Evolutionary conservation across 2,888 invertebrate genomes (phyloP).

Genomic region (Hoplodrina ambigua): DNA sequence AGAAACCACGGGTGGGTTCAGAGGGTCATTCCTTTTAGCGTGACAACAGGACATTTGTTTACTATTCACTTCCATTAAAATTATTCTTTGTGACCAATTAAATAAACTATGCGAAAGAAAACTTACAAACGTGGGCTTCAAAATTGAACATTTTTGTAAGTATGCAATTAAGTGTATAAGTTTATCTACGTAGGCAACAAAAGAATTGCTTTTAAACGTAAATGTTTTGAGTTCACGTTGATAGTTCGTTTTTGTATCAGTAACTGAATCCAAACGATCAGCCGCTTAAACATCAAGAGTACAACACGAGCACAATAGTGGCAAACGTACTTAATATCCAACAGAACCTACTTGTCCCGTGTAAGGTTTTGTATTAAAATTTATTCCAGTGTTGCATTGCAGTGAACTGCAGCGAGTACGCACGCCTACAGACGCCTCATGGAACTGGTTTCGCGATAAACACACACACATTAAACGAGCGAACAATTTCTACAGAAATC

Average conservation of each 20-base stretch:
- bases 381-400: constrained; percentile 80
- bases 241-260: background rate
- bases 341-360: constrained; percentile 57
- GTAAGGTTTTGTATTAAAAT: constrained; percentile 72
- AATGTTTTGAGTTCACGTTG: constrained; percentile 22
- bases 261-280: constrained; percentile 31
- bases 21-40: constrained; percentile 57
- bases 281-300: constrained; percentile 28
- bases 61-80: constrained; percentile 36
- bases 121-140: constrained; percentile 20
- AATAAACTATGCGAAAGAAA: constrained; percentile 46
- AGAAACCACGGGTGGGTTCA: constrained; percentile 38
- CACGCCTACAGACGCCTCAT: constrained; percentile 72
- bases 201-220: constrained; percentile 22
- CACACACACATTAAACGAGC: constrained; percentile 68
- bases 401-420: constrained; percentile 75
- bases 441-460: constrained; percentile 77
- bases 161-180: background rate
- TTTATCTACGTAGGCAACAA: constrained; percentile 6
- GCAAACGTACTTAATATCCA: constrained; percentile 56
- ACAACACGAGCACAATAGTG: constrained; percentile 33
- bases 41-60: constrained; percentile 59
- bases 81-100: constrained; percentile 47
- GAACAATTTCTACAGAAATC: constrained; percentile 76
- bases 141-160: background rate